Percentiles rank a stretch among this genome's conserved stretches.
Conservation (phyloP, 2,888 invertebrate genomes). For the Melangyna quadrimaculata region DNA sequence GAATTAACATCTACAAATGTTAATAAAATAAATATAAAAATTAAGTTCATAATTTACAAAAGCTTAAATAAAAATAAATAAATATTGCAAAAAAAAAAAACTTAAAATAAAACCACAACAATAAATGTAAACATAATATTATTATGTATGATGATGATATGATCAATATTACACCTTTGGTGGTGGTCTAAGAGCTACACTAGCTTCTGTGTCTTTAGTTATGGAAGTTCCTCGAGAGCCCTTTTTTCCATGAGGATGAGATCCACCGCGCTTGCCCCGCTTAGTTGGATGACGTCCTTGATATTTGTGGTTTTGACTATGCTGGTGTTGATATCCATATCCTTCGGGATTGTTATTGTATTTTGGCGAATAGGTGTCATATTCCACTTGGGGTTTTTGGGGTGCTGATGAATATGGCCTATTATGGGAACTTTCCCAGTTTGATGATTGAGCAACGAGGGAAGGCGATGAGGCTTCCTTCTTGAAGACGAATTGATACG, state of each 20-base stretch:
- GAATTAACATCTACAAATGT: not conserved
- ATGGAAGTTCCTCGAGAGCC: constrained; percentile 56
- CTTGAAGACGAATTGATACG: constrained; percentile 78
- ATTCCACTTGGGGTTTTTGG: constrained; percentile 73
- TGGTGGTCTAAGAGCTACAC: constrained; percentile 79
- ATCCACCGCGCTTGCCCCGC: constrained; percentile 78
- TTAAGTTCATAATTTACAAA: constrained; percentile 7
- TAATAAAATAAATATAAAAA: constrained; percentile 11
- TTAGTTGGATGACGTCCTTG: constrained; percentile 74
- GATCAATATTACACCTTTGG: constrained; percentile 73
- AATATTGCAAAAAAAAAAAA: constrained; percentile 56
- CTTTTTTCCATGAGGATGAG: constrained; percentile 71
- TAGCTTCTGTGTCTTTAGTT: constrained; percentile 78
- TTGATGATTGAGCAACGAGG: constrained; percentile 67
- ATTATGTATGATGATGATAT: not conserved
- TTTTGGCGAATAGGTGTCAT: constrained; percentile 80
- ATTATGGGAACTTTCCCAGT: constrained; percentile 73
- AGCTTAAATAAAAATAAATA: constrained; percentile 70
- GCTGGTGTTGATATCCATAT: constrained; percentile 79
- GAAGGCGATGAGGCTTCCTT: constrained; percentile 75
- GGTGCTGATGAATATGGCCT: constrained; percentile 51
- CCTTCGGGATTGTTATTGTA: constrained; percentile 80
- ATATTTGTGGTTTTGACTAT: constrained; percentile 64
- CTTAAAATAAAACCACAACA: constrained; percentile 16
- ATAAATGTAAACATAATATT: not conserved